Conservation (phyloP, 2,113 vertebrate species). For the Anhinga anhinga region DNA sequence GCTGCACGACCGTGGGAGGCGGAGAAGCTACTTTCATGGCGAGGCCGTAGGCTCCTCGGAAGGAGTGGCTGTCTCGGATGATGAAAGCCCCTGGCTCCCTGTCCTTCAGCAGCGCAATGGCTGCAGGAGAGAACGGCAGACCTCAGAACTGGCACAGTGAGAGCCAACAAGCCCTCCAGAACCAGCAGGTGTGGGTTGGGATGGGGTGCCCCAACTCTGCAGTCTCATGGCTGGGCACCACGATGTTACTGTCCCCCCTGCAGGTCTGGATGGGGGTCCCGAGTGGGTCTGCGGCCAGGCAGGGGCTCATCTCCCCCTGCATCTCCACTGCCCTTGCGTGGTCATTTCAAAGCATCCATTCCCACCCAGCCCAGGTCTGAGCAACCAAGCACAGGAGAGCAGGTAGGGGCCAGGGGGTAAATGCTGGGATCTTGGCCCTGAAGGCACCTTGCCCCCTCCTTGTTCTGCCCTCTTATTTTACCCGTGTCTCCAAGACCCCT, state of each 20-base stretch:
- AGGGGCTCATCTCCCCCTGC: background rate
- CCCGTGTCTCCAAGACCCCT: background rate
- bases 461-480: background rate
- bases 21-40: conserved; percentile 97
- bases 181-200: background rate
- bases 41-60: conserved; percentile 92
- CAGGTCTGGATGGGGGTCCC: background rate
- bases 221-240: background rate
- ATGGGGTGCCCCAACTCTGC: fast-evolving
- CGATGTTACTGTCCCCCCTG: fast-evolving
- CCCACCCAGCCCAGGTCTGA: background rate
- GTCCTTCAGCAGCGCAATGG: conserved; percentile 89
- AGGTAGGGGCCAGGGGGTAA: background rate
- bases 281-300: background rate
- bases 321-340: background rate
- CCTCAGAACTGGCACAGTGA: background rate
- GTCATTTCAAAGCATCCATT: background rate
- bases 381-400: background rate
- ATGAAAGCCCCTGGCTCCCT: conserved; percentile 93
- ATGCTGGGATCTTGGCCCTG: background rate
- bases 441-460: background rate
- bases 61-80: conserved; percentile 97
- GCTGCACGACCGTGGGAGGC: conserved; percentile 85
- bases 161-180: background rate
- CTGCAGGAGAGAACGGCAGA: conserved; percentile 57